phyloP scores from a whole-genome alignment of 2,797 vertebrate genomes.

The Acrocephalus scirpaceus region DNA sequence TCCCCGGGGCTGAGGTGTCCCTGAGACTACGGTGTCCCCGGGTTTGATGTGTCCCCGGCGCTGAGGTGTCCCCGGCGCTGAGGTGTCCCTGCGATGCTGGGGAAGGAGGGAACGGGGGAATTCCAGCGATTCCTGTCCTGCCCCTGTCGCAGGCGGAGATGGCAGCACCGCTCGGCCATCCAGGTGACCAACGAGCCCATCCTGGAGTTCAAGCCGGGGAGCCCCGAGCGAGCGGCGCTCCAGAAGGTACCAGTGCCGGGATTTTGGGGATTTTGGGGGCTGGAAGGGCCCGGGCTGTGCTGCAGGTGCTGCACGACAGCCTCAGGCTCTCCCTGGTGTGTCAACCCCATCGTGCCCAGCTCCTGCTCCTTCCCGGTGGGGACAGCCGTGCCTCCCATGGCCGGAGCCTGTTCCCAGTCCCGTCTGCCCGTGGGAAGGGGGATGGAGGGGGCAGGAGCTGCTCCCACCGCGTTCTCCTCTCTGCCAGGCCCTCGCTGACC shows the following conservation, averaged over 20 bases:
- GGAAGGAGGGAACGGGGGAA: fast-evolving
- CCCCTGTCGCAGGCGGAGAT: constrained; percentile 75
- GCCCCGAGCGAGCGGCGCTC: constrained; percentile 82
- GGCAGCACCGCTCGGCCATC: constrained; percentile 71
- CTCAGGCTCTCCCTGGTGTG: background rate
- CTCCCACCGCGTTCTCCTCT: background rate
- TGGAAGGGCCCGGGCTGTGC: background rate
- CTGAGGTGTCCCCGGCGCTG: fast-evolving
- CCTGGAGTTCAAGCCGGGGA: constrained; percentile 84
- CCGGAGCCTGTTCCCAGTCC: no score
- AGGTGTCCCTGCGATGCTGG: background rate
- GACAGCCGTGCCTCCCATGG: background rate
- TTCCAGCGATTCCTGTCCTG: background rate
- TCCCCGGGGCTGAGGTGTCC: no score
- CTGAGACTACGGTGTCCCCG: no score
- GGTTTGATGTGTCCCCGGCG: no score
- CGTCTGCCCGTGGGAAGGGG: background rate
- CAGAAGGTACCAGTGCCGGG: constrained; percentile 76
- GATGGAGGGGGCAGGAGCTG: background rate
- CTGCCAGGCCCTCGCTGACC: constrained; percentile 78
- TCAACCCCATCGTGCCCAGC: fast-evolving
- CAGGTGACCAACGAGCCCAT: constrained; percentile 91
- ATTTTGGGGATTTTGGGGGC: no score
- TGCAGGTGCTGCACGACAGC: background rate
- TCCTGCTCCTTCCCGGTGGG: background rate